Evolutionary conservation across 2,888 invertebrate genomes (phyloP).

Genomic region (Ashinkailepas kermadecensis): DNA sequence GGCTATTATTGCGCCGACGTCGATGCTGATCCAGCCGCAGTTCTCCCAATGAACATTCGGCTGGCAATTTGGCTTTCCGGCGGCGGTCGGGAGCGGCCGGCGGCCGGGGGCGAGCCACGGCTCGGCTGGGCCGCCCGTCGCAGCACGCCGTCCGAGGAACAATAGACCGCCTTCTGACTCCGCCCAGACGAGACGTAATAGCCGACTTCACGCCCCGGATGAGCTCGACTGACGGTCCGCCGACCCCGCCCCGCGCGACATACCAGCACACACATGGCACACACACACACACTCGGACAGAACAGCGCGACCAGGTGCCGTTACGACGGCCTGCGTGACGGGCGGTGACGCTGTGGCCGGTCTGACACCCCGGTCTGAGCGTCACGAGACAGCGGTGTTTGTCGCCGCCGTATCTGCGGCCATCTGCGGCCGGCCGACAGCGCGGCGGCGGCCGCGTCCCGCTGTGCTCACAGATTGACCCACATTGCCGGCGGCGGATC

Average conservation of each 20-base stretch:
- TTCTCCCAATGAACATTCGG: not conserved
- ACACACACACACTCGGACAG: not conserved
- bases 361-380: too few relatives aligned
- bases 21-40: not conserved
- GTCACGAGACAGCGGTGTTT: not conserved
- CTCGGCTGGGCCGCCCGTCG: too few relatives aligned
- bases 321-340: too few relatives aligned
- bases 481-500: not conserved
- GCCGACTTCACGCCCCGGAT: not conserved
- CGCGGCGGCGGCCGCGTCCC: not conserved
- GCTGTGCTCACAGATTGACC: not conserved
- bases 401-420: not conserved
- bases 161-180: not conserved
- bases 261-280: too few relatives aligned
- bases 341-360: too few relatives aligned
- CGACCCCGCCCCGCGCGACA: not conserved
- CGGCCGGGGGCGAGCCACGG: too few relatives aligned
- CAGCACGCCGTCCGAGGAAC: not conserved
- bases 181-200: not conserved
- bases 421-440: not conserved
- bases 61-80: not conserved
- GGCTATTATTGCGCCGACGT: too few relatives aligned
- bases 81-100: too few relatives aligned
- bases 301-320: not conserved
- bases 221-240: not conserved